Conservation (phyloP, 2,113 vertebrate genomes). For the Cynopterus brachyotis region DNA sequence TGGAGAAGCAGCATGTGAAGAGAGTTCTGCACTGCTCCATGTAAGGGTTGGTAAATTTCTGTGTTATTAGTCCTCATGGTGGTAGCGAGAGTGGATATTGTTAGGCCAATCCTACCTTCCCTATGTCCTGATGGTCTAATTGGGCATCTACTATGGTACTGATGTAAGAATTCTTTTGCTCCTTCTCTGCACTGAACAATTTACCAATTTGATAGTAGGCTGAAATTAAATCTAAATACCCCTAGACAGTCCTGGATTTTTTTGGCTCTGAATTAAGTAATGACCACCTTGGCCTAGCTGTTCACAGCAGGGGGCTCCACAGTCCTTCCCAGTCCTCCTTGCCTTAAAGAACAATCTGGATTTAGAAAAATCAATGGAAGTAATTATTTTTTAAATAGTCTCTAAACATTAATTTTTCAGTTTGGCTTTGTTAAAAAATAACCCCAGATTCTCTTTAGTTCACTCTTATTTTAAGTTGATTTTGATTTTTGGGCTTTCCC, state of each 20-base stretch:
- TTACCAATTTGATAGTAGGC: neutral
- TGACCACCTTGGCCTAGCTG: neutral
- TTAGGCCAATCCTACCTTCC: neutral
- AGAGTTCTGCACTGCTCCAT: neutral
- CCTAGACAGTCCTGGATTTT: neutral
- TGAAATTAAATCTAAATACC: neutral
- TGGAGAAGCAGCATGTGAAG: neutral
- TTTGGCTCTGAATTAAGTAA: too few relatives aligned
- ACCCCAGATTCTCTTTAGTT: neutral
- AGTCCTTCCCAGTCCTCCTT: neutral
- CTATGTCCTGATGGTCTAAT: neutral
- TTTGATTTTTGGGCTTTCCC: neutral
- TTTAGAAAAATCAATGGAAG: neutral
- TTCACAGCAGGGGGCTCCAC: neutral
- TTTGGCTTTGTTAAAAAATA: neutral
- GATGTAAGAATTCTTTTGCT: neutral
- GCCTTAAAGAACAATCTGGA: neutral
- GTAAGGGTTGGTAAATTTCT: neutral
- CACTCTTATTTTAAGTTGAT: conserved; percentile 11
- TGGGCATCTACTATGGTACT: neutral
- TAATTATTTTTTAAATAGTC: neutral
- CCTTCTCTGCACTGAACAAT: neutral
- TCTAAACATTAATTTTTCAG: neutral
- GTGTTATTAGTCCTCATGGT: neutral
- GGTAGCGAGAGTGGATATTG: neutral